Conservation (phyloP, 2,113 vertebrate species). For the Pandion haliaetus region DNA sequence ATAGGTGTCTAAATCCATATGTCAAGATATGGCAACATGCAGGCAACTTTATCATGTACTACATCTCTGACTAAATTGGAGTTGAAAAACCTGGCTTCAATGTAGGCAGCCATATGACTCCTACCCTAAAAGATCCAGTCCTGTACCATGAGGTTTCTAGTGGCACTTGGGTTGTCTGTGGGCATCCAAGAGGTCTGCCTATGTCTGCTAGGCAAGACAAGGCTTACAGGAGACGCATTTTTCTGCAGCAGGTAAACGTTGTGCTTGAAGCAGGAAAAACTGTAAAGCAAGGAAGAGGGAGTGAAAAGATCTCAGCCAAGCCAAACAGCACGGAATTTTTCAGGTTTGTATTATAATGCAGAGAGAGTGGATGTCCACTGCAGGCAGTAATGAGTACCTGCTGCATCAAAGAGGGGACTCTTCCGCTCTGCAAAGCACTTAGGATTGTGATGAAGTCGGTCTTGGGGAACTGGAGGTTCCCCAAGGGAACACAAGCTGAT, state of each 20-base stretch:
- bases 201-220: not conserved
- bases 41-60: not conserved
- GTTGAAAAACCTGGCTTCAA: not conserved
- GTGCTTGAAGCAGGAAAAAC: not conserved
- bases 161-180: not conserved
- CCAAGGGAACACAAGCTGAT: not conserved
- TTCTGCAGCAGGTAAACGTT: not conserved
- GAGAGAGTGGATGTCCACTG: not conserved
- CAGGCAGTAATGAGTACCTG: not conserved
- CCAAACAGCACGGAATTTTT: not conserved
- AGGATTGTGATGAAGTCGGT: not conserved
- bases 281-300: not conserved
- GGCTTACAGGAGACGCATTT: not conserved
- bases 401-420: not conserved
- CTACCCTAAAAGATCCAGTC: not conserved
- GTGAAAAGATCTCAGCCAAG: not conserved
- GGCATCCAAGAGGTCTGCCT: not conserved
- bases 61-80: not conserved
- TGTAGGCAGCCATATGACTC: not conserved
- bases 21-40: not conserved
- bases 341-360: no score
- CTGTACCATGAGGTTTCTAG: not conserved
- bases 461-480: not conserved
- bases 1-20: not conserved
- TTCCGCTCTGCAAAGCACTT: not conserved